phyloP scores from a whole-genome alignment of 2,797 vertebrate species.

The Furcifer pardalis region DNA sequence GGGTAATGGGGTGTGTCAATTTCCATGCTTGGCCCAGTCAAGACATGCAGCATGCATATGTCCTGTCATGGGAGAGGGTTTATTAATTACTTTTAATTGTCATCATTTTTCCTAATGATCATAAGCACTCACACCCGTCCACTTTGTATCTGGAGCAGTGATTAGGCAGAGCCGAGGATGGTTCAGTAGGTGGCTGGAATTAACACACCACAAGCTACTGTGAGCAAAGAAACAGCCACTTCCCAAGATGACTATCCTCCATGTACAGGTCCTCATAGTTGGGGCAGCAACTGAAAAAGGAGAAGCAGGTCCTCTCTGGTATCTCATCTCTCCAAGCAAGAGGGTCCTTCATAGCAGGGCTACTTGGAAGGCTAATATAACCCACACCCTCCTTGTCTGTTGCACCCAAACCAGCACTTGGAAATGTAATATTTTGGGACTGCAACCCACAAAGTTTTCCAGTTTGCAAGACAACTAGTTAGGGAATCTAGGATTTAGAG shows the following conservation, averaged over 20 bases:
- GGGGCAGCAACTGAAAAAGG: constrained; percentile 37
- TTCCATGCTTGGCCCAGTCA: constrained; percentile 59
- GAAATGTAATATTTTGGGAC: too few species aligned
- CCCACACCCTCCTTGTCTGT: background rate
- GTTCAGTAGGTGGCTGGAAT: constrained; percentile 55
- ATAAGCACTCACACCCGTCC: constrained; percentile 45
- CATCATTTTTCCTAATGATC: constrained; percentile 63
- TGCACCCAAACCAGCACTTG: too few species aligned
- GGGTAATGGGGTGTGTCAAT: constrained; percentile 67
- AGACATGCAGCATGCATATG: constrained; percentile 63
- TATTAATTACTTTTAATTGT: constrained; percentile 74
- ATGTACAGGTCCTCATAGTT: constrained; percentile 24
- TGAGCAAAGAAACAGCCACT: constrained; percentile 39
- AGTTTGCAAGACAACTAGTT: too few species aligned
- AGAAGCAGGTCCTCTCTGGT: constrained; percentile 28
- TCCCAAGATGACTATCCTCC: constrained; percentile 36
- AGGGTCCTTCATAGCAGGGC: constrained; percentile 4
- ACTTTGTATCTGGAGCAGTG: constrained; percentile 54
- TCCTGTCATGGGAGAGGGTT: constrained; percentile 65
- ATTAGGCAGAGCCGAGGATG: constrained; percentile 45
- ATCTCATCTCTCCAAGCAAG: constrained; percentile 37
- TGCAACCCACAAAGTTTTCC: too few species aligned
- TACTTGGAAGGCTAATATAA: constrained; percentile 15
- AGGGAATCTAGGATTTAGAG: too few species aligned
- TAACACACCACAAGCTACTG: constrained; percentile 48